Evolutionary conservation across 2,888 invertebrate genomes (phyloP), one percentile per base, ranked within the genome.

Genomic region (Melanargia galathea): DNA sequence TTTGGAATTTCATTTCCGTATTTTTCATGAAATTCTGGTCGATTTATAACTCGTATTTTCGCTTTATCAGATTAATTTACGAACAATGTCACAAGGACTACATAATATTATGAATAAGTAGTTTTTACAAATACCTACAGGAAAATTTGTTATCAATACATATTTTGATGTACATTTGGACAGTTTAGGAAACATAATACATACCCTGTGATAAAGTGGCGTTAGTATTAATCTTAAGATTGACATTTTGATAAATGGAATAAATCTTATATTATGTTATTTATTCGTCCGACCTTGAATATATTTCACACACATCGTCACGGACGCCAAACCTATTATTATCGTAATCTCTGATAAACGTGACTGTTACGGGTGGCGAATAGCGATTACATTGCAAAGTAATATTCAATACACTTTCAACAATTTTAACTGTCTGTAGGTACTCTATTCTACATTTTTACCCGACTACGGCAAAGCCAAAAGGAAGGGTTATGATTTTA

Each of bases 331-430:
- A 71, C 66, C 67, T 72, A 59, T 75, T 72, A 59, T 75, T 79
- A 78, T 74, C 72, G 70, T 71, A 68, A 72, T 67, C 72, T 68
- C 60, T 71, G 76, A 79, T 77, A 81, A 77, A 72, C 69, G 63
- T 74, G 73, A 72, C 73, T 73, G 46, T 62, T 38, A 43, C 1
- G 30, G 6, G 8, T 20, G 49, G 48, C n/a, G n/a, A n/a, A 24
- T 59, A 48, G 24, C 35, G 46, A 58, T 58, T 54, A 48, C 33
- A 7, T 46, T 60, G 45, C 52, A 22, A 60, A 45, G 52, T 60
- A 54, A 45, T 33, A 54, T 33, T 60, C 45, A 8, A 33, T n/a
- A 54, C 35, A 45, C 18, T 58, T 58, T 58, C 35, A 58, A 35
- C 58, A 22, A 22, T 24, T 16, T 20, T 20, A 46, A 35, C 18